Evolutionary conservation across 2,888 invertebrate species (phyloP).

Genomic region (Andrena dorsata): DNA sequence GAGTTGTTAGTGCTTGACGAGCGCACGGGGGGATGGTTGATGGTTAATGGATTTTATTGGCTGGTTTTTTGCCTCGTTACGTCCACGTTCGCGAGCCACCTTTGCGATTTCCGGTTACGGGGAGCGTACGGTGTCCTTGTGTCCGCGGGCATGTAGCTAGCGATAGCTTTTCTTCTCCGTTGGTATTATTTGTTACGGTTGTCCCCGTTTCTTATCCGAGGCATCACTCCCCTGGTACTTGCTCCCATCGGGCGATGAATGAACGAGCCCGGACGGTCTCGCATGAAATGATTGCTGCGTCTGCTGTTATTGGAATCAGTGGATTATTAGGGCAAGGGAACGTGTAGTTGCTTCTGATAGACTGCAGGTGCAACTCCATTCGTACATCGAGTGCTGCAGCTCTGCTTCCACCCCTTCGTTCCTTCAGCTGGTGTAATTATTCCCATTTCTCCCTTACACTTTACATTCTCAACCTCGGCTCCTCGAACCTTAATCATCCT

Average conservation of each 20-base stretch:
- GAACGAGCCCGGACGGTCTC: neutral
- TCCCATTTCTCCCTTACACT: too few relatives aligned
- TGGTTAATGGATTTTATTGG: slow-evolving; percentile 41
- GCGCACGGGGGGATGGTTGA: slow-evolving; percentile 3
- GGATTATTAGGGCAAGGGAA: slow-evolving; percentile 6
- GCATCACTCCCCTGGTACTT: neutral
- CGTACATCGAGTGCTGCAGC: neutral
- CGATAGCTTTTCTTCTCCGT: slow-evolving; percentile 1
- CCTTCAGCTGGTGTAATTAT: neutral
- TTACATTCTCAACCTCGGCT: neutral
- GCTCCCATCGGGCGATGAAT: neutral
- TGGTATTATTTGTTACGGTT: slow-evolving; percentile 10
- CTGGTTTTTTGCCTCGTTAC: slow-evolving; percentile 33
- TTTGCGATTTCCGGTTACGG: slow-evolving; percentile 32
- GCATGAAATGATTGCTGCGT: neutral
- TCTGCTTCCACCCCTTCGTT: neutral
- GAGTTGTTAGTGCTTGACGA: slow-evolving; percentile 23
- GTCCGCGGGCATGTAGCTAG: slow-evolving; percentile 10
- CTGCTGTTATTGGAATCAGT: neutral
- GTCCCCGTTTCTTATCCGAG: neutral
- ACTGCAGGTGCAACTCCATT: neutral
- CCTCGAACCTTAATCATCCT: neutral
- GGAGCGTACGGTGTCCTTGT: slow-evolving; percentile 31
- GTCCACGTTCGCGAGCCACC: slow-evolving; percentile 16
- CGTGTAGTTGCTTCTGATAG: neutral